Evolutionary conservation across 2,113 vertebrate species (phyloP).

Genomic region (Muntiacus reevesi): DNA sequence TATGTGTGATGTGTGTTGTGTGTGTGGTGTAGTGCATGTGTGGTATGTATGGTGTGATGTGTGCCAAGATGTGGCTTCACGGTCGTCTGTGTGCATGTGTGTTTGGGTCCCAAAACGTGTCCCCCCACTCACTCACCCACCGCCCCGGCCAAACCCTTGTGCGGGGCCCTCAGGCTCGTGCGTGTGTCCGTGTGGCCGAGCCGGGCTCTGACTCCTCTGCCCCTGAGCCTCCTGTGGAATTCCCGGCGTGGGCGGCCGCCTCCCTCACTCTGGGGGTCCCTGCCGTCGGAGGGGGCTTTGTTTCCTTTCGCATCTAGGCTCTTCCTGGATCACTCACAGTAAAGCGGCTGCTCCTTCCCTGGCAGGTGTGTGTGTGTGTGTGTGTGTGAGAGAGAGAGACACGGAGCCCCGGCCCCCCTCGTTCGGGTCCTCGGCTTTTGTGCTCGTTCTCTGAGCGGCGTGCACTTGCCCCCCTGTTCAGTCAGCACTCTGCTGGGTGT

Average conservation of each 20-base stretch:
- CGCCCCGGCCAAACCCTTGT: no score
- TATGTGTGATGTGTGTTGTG: no score
- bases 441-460: background rate
- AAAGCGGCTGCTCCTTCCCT: background rate
- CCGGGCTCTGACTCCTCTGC: background rate
- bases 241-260: background rate
- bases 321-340: background rate
- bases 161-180: background rate
- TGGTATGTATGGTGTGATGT: no score
- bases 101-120: background rate
- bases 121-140: background rate
- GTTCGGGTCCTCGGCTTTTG: background rate
- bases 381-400: background rate
- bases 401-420: background rate
- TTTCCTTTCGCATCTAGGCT: background rate
- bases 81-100: background rate
- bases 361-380: background rate
- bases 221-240: rapidly evolving
- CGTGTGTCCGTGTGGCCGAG: background rate
- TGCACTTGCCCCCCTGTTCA: background rate
- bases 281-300: background rate
- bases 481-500: background rate
- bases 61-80: background rate
- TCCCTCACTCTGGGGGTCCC: background rate
- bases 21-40: background rate